Evolutionary conservation across 2,888 invertebrate genomes (phyloP), one percentile per base, ranked within the genome.

Genomic region (Eristalis arbustorum): DNA sequence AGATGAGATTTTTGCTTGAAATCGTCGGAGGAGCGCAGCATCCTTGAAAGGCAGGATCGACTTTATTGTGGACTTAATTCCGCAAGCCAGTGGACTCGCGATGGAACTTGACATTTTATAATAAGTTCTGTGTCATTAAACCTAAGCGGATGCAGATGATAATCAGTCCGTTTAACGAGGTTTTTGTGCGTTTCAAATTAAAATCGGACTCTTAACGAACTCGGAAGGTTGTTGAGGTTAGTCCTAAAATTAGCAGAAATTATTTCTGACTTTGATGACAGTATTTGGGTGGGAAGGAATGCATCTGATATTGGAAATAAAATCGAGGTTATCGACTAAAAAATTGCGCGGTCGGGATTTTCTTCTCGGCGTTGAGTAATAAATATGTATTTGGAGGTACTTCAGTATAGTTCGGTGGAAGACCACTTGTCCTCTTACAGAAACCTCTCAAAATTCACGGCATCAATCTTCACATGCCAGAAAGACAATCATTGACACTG

Each of bases 1-100:
- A 56, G 31, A 56, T 34, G 77, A 57, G 63, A 57, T 71, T 77
- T 69, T 37, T 56, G 1, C 62, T 31, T 69, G 37, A 25, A 40
- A 57, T 64, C 61, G 37, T 49, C 31, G 11, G 25, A 63, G 8
- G n/a, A 6, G 18, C 59, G 57, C 61, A 34, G n/a, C 18, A 22
- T 49, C 18, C 6, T 49, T 49, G 49, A 49, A n/a, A n/a, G n/a
- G n/a, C n/a, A n/a, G n/a, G n/a, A n/a, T n/a, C 6, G 49, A 8
- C 49, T 49, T 49, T 8, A 49, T 49, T n/a, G 49, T 49, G 18
- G 49, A 18, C 49, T 49, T n/a, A 49, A 49, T 18, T 18, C 49
- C 18, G 5, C 18, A n/a, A 18, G 49, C 49, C 18, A 49, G 49
- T 49, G 49, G 18, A 49, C 49, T 8, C n/a, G 2, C 18, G 49